phyloP scores from a whole-genome alignment of 2,113 vertebrate species.

The Tenebrosternarchus preto region DNA sequence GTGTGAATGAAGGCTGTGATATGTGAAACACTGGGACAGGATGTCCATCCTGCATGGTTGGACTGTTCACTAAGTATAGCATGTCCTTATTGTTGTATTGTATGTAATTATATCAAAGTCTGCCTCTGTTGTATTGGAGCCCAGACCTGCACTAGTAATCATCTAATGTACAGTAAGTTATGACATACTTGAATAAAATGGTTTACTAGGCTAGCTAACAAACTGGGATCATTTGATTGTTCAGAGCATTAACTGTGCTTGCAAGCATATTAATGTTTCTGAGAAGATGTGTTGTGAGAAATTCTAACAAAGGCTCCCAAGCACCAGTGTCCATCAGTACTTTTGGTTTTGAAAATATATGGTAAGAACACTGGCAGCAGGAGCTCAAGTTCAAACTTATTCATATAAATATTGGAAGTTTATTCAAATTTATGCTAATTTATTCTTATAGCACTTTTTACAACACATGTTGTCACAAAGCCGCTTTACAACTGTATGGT shows the following conservation, averaged over 20 bases:
- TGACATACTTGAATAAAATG: slow-evolving; percentile 77
- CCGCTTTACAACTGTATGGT: too few relatives aligned
- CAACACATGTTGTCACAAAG: too few relatives aligned
- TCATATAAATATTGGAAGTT: too few relatives aligned
- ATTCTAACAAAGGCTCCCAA: neutral
- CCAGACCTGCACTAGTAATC: slow-evolving; percentile 75
- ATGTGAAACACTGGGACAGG: slow-evolving; percentile 23
- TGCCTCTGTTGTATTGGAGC: slow-evolving; percentile 43
- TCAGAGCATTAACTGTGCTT: neutral
- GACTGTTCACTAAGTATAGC: slow-evolving; percentile 57
- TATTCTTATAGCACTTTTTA: too few relatives aligned
- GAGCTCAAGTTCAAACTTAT: too few relatives aligned
- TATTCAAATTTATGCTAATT: too few relatives aligned
- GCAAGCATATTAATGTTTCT: neutral
- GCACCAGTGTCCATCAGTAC: neutral
- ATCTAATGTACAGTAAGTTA: slow-evolving; percentile 54
- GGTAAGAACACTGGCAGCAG: too few relatives aligned
- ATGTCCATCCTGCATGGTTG: slow-evolving; percentile 41
- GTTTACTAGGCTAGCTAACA: slow-evolving; percentile 54
- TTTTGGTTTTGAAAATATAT: too few relatives aligned
- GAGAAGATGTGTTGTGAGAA: neutral
- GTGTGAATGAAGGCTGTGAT: slow-evolving; percentile 44
- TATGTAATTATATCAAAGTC: slow-evolving; percentile 14
- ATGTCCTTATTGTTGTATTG: slow-evolving; percentile 57
- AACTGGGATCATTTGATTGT: neutral